A percentile compares a stretch with the other conserved stretches of the same genome.
Evolutionary conservation across 2,113 vertebrate species (phyloP).

Genomic region (Fulica atra): DNA sequence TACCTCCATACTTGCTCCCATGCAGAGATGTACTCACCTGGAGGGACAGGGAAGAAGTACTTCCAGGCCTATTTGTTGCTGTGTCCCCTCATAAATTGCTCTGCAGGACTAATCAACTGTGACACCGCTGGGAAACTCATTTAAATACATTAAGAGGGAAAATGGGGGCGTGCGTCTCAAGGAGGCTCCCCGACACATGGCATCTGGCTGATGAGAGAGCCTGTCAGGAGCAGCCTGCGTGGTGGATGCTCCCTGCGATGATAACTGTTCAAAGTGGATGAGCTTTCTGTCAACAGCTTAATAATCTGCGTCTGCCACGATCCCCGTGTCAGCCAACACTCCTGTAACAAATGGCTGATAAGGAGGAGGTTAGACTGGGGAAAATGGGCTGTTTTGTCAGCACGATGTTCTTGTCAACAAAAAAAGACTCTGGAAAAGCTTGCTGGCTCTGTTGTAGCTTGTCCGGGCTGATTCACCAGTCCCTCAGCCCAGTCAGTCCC

Average conservation of each 20-base stretch:
- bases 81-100: background rate
- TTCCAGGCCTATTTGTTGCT: background rate
- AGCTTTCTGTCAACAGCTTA: slow-evolving; percentile 64
- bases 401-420: slow-evolving; percentile 6
- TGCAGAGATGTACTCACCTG: background rate
- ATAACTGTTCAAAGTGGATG: slow-evolving; percentile 40
- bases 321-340: slow-evolving; percentile 38
- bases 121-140: background rate
- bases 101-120: background rate
- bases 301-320: slow-evolving; percentile 31
- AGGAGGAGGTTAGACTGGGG: slow-evolving; percentile 34
- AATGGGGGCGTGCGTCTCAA: background rate
- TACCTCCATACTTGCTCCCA: background rate
- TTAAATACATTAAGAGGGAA: background rate
- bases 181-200: background rate
- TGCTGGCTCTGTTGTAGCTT: background rate
- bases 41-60: background rate
- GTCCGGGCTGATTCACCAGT: background rate
- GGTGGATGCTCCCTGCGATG: slow-evolving; percentile 48
- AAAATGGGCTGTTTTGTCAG: slow-evolving; percentile 54
- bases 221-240: slow-evolving; percentile 60
- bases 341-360: slow-evolving; percentile 16
- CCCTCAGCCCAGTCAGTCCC: background rate
- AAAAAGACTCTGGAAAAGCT: background rate
- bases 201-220: slow-evolving; percentile 45